Evolutionary conservation across 2,797 vertebrate genomes (phyloP), one percentile per base, ranked within the genome.

Genomic region (Saxicola maurus): DNA sequence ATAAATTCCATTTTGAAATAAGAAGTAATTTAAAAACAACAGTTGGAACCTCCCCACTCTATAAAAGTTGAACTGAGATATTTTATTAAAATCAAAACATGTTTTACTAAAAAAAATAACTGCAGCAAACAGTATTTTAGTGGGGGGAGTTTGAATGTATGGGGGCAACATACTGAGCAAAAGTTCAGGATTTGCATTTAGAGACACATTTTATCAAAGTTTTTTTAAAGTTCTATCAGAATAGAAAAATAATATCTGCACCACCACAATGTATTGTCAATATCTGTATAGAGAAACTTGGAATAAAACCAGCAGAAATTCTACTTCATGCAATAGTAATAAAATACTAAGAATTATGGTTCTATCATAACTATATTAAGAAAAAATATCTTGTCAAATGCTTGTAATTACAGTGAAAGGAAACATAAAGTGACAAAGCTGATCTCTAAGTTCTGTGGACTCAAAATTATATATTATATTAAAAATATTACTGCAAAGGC

Each of bases 31-130:
- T 84, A 57, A 38, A 86, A 91, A 65, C 57, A 90, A 68, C 65
- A 77, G 42, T 61, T 94, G 92, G 79, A 94, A 94, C 85, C 38
- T 93, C 65, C 51, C 85, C 46, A 65, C 65, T 79, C 81, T 68
- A 49, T 90, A 82, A 93, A 90, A 90, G 40, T 33, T 80, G 38
- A 94, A 53, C 75, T 67, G 55, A 89, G 68, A 89, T 66, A 74
- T 57, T 85, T 87, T 69, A 82, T 77, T 85, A 87, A 85, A 90
- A 89, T 82, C 19, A 90, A 91, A 91, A 65, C 46, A 62, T 31
- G 3, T 52, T 78, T 87, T 60, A 76, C 3, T 20, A 56, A 85
- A 84, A 69, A 66, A 73, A 56, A 38, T 10, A 61, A 4, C 37
- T 73, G 64, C 28, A 56, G 8, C n/a, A 80, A 87, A 77, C 19